phyloP scores from a whole-genome alignment of 2,113 vertebrate species.

The Callithrix jacchus region DNA sequence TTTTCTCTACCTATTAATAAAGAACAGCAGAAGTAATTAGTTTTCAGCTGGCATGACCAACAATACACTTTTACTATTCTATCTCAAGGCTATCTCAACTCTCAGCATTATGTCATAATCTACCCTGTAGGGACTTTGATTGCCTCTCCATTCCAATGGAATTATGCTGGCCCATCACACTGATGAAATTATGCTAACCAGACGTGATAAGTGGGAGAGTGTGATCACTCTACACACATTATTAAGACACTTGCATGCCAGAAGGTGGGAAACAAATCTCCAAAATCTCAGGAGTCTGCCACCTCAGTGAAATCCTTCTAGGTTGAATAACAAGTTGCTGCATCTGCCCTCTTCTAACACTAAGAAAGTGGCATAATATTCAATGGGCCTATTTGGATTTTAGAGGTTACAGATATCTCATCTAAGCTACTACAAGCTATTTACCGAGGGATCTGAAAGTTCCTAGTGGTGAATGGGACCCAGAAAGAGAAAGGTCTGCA shows the following conservation, averaged over 20 bases:
- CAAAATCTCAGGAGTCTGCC: background rate
- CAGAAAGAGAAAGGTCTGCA: background rate
- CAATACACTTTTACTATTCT: background rate
- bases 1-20: background rate
- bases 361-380: background rate
- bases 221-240: background rate
- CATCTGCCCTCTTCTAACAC: background rate
- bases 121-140: background rate
- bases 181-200: slow-evolving; percentile 20
- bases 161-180: background rate
- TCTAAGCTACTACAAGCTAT: background rate
- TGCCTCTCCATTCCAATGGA: background rate
- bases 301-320: background rate
- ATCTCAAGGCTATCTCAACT: background rate
- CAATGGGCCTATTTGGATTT: background rate
- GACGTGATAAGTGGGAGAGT: background rate
- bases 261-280: background rate
- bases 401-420: background rate
- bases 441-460: background rate
- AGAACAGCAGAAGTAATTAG: slow-evolving; percentile 9
- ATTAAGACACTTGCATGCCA: background rate
- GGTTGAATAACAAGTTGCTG: background rate
- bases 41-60: background rate
- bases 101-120: background rate
- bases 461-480: background rate